phyloP scores from a whole-genome alignment of 2,113 vertebrate genomes.

The Asarcornis scutulata region DNA sequence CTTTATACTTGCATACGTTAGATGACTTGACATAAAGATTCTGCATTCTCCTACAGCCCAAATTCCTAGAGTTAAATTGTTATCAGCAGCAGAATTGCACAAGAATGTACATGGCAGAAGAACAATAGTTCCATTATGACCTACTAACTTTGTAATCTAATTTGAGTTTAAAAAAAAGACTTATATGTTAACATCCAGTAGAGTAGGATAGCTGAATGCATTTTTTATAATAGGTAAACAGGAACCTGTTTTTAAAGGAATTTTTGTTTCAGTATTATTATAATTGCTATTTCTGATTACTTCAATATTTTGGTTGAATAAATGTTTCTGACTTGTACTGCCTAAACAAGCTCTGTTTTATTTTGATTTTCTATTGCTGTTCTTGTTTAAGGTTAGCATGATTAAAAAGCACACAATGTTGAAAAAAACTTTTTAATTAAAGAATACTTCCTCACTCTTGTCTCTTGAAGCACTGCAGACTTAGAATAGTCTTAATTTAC shows the following conservation, averaged over 20 bases:
- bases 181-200: not conserved
- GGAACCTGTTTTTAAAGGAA: not conserved
- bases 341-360: not conserved
- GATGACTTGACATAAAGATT: not conserved
- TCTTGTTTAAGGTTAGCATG: not conserved
- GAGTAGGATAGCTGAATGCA: not conserved
- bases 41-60: not conserved
- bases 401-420: not conserved
- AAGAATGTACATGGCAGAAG: not conserved
- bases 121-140: constrained; percentile 56
- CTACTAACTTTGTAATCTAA: constrained; percentile 57
- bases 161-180: constrained; percentile 19
- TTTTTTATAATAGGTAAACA: not conserved
- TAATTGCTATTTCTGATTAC: not conserved
- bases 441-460: not conserved
- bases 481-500: not conserved
- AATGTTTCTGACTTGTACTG: not conserved
- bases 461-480: not conserved
- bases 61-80: not conserved
- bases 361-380: not conserved
- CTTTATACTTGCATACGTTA: not conserved
- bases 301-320: not conserved
- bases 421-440: not conserved
- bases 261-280: not conserved
- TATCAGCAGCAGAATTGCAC: constrained; percentile 23